A percentile compares a stretch with the other conserved stretches of the same genome.
These are phyloP conservation scores for Pogonognathellus flavescens DNA, from an alignment of 1,140 invertebrate genomes.

Conservation along the genomic window DNA sequence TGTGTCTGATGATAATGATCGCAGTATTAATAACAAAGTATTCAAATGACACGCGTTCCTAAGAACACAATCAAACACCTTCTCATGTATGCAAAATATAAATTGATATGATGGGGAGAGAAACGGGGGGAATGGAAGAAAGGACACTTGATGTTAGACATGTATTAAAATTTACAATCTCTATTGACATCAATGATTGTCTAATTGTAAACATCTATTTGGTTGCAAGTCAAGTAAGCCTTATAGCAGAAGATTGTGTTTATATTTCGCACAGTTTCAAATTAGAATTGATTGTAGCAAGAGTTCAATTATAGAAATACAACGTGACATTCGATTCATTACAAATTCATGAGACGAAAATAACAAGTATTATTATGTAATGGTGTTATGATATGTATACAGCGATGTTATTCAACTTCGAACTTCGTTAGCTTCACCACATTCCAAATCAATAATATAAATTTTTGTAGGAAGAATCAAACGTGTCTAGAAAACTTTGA, in stretches of 20 bases:
- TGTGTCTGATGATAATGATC: slow-evolving; percentile 35
- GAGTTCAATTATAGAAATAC: too few relatives aligned
- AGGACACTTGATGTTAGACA: neutral
- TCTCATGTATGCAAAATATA: neutral
- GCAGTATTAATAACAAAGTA: slow-evolving; percentile 37
- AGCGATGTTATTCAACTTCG: too few relatives aligned
- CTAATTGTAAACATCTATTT: slow-evolving; percentile 46
- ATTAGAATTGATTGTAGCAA: too few relatives aligned
- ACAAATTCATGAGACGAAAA: too few relatives aligned
- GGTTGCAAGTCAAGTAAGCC: neutral
- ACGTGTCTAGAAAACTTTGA: too few relatives aligned
- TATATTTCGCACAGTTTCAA: too few relatives aligned
- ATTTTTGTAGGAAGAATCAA: too few relatives aligned
- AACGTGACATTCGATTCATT: too few relatives aligned
- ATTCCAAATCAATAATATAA: too few relatives aligned
- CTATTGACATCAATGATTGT: slow-evolving; percentile 19
- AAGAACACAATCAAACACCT: slow-evolving; percentile 9
- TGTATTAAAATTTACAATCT: neutral
- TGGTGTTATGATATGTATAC: too few relatives aligned
- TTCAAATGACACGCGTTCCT: slow-evolving; percentile 44
- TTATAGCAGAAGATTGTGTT: neutral
- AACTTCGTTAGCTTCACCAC: too few relatives aligned
- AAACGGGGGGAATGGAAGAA: neutral
- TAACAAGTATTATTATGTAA: too few relatives aligned
- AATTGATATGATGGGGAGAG: slow-evolving; percentile 1